phyloP scores from a whole-genome alignment of 1,140 invertebrate species.

The Colletes gigas region DNA sequence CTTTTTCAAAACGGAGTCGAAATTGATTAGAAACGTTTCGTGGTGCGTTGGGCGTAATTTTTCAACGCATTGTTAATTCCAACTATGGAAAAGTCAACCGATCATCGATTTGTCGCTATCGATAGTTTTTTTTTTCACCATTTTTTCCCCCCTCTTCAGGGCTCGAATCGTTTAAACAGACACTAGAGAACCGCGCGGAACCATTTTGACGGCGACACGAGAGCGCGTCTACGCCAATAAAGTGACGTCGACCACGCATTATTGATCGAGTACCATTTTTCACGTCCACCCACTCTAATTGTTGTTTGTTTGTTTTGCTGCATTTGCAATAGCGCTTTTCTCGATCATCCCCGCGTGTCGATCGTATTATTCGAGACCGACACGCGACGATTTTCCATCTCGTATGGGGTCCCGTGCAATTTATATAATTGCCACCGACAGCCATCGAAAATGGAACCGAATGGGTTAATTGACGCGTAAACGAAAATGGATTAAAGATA shows the following conservation, averaged over 20 bases:
- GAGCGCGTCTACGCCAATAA: not conserved
- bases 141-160: not conserved
- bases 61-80: too few species aligned
- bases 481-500: conserved; percentile 47
- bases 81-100: too few species aligned
- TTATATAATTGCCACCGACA: conserved; percentile 36
- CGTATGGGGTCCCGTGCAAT: conserved; percentile 30
- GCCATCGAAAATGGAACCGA: conserved; percentile 16
- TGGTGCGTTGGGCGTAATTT: too few species aligned
- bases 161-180: not conserved
- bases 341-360: conserved; percentile 9
- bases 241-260: not conserved
- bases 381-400: conserved; percentile 33
- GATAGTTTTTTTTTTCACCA: not conserved
- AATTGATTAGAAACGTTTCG: too few species aligned
- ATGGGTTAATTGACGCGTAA: conserved; percentile 31
- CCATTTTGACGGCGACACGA: not conserved
- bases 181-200: not conserved
- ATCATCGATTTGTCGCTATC: too few species aligned
- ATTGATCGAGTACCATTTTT: not conserved
- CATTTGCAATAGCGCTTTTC: not conserved
- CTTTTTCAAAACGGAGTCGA: too few species aligned
- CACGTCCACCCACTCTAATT: not conserved
- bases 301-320: too few species aligned
- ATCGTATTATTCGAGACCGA: conserved; percentile 30